These are phyloP conservation scores for Shargacucullia verbasci DNA, from an alignment of 2,888 invertebrate genomes.

Conservation along the genomic window DNA sequence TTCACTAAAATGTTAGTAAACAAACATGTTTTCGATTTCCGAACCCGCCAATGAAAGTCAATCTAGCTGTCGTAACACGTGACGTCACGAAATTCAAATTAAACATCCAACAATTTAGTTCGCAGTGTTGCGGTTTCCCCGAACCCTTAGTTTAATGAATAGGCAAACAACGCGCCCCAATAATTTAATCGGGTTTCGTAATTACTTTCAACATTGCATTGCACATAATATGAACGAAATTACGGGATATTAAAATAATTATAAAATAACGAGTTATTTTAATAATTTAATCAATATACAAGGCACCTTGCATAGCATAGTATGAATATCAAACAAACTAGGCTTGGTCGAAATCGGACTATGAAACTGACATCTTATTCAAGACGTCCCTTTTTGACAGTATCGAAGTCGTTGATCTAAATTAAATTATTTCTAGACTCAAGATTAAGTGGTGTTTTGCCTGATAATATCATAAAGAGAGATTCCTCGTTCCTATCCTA, in stretches of 20 bases:
- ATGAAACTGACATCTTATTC: too few species aligned
- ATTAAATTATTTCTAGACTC: too few species aligned
- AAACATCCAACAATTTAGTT: conserved; percentile 24
- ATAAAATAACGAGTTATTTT: too few species aligned
- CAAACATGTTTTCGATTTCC: conserved; percentile 10
- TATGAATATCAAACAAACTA: too few species aligned
- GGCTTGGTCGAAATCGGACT: too few species aligned
- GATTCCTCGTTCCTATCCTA: too few species aligned
- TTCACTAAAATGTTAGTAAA: neutral
- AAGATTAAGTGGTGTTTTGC: too few species aligned
- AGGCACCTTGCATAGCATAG: too few species aligned
- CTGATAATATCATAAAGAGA: too few species aligned
- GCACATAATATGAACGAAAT: neutral
- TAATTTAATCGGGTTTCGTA: conserved; percentile 15
- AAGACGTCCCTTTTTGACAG: too few species aligned
- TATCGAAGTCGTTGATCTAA: too few species aligned
- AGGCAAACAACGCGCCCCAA: conserved; percentile 18
- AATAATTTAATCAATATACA: too few species aligned
- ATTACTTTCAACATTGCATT: conserved; percentile 15
- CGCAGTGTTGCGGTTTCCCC: conserved; percentile 13
- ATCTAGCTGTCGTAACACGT: conserved; percentile 1
- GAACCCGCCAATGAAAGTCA: conserved; percentile 5
- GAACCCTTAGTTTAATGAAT: conserved; percentile 21
- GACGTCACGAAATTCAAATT: conserved; percentile 16
- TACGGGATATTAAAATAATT: neutral